These are phyloP conservation scores for Dryobates pubescens DNA, from an alignment of 2,797 vertebrate genomes.

Conservation along the genomic window DNA sequence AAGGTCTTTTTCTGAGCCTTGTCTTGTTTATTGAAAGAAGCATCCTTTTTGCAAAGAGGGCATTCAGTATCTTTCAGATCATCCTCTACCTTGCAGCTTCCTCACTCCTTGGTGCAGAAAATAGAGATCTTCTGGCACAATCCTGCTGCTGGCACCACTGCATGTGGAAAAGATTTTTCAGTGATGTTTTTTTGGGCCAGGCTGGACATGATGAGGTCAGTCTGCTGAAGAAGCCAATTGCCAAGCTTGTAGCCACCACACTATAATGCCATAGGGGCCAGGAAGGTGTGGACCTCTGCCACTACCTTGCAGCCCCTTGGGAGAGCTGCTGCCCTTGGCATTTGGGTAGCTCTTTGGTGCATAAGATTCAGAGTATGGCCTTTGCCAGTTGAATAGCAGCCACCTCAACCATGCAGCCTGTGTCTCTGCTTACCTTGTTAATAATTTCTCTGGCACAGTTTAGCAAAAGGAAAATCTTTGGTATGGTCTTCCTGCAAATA, in stretches of 20 bases:
- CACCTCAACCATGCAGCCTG: fast-evolving
- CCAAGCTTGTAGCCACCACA: background rate
- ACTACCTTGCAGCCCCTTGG: fast-evolving
- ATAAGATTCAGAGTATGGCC: fast-evolving
- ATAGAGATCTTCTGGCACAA: background rate
- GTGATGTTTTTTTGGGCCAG: background rate
- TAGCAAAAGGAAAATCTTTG: background rate
- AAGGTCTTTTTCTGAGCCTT: background rate
- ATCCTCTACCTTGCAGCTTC: background rate
- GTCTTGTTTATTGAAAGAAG: background rate
- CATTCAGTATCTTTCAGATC: background rate
- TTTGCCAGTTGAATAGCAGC: background rate
- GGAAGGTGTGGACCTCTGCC: background rate
- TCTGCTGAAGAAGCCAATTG: background rate
- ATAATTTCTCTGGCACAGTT: background rate
- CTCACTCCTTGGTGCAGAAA: background rate
- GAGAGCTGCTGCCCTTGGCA: background rate
- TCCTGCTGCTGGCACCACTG: background rate
- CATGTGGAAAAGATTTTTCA: background rate
- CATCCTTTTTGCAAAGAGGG: background rate
- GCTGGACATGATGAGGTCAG: background rate
- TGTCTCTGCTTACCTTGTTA: background rate
- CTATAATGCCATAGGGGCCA: fast-evolving
- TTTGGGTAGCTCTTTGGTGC: fast-evolving
- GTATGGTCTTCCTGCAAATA: background rate